These are phyloP conservation scores for Hydrotaea cyrtoneurina DNA, from an alignment of 2,888 invertebrate genomes.

Conservation along the genomic window DNA sequence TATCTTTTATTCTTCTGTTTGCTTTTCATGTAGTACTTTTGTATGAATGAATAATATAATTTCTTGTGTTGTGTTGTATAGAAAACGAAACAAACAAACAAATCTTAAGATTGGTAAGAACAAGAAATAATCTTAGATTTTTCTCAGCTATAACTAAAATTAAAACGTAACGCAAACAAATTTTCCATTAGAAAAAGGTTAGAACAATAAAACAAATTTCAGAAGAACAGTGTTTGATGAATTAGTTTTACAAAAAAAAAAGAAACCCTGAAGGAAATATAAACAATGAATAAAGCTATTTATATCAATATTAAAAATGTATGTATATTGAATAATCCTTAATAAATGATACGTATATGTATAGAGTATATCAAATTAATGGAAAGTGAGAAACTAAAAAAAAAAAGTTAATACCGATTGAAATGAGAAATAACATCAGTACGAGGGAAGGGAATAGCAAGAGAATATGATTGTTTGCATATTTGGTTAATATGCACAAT, in stretches of 20 bases:
- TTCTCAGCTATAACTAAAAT: slow-evolving; percentile 18
- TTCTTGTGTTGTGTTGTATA: slow-evolving; percentile 20
- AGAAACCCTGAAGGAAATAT: background rate
- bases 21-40: background rate
- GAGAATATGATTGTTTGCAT: background rate
- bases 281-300: slow-evolving; percentile 27
- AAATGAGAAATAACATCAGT: background rate
- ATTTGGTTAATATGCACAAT: background rate
- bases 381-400: background rate
- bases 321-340: slow-evolving; percentile 25
- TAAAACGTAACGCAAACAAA: slow-evolving; percentile 31
- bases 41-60: slow-evolving; percentile 7
- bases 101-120: slow-evolving; percentile 6
- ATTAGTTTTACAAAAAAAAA: background rate
- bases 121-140: slow-evolving; percentile 33
- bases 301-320: slow-evolving; percentile 41
- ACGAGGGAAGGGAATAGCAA: background rate
- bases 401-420: slow-evolving; percentile 2
- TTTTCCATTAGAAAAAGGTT: slow-evolving; percentile 9
- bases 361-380: background rate
- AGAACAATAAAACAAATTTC: slow-evolving; percentile 2
- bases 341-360: background rate
- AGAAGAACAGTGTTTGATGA: background rate
- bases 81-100: slow-evolving; percentile 14
- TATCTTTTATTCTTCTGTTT: slow-evolving; percentile 8